A percentile compares a stretch with the other conserved stretches of the same genome.
Conservation (phyloP, 2,888 invertebrate genomes). For the Pilophorus perplexus region DNA sequence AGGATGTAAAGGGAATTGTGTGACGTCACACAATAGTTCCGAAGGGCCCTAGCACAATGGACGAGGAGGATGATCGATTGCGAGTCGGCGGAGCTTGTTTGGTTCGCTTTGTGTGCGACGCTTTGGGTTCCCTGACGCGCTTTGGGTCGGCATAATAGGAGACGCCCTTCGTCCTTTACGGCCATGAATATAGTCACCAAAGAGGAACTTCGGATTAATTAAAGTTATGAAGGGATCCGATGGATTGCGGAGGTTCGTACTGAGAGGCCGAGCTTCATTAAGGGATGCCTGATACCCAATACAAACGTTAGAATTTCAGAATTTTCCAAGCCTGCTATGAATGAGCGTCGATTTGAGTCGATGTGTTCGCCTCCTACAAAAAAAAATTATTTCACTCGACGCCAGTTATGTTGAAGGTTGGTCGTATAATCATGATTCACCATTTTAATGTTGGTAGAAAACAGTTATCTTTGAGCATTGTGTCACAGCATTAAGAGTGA, state of each 20-base stretch:
- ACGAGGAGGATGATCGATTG: constrained; percentile 15
- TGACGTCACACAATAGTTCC: constrained; percentile 13
- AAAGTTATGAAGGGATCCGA: constrained; percentile 1
- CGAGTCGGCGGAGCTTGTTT: constrained; percentile 17
- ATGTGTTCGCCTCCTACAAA: too few species aligned
- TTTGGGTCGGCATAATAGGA: too few species aligned
- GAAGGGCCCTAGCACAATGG: constrained; percentile 3
- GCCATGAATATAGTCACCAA: constrained; percentile 10
- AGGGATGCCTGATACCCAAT: background rate
- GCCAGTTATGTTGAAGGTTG: too few species aligned
- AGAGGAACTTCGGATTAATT: constrained; percentile 12
- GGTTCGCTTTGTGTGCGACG: constrained; percentile 7
- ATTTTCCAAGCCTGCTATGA: too few species aligned
- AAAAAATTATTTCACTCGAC: too few species aligned
- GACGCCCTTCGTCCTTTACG: background rate
- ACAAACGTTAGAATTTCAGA: too few species aligned
- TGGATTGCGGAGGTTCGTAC: background rate
- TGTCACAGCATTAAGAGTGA: too few species aligned
- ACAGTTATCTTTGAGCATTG: too few species aligned
- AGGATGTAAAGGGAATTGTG: constrained; percentile 12
- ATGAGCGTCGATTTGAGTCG: too few species aligned
- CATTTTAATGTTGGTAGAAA: too few species aligned
- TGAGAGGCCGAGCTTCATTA: constrained; percentile 3
- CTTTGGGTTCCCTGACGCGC: too few species aligned
- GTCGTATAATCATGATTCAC: too few species aligned